Percentiles rank a stretch among this genome's conserved stretches.
These are phyloP conservation scores for Sinosuthora webbiana DNA, from an alignment of 2,113 vertebrate genomes.

Conservation along the genomic window DNA sequence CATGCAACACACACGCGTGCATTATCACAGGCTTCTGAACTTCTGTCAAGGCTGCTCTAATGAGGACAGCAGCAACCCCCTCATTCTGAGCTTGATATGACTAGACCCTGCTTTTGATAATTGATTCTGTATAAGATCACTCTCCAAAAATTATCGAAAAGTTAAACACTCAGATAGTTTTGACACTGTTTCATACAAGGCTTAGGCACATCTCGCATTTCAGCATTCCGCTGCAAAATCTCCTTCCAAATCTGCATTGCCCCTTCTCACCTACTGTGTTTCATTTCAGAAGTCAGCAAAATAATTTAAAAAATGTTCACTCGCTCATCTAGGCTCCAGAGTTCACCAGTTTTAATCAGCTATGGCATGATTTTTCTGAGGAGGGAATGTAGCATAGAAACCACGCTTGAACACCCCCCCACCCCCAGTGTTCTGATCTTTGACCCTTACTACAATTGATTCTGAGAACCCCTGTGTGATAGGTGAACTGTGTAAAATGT, in stretches of 20 bases:
- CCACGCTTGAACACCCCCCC: background rate
- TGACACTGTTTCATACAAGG: background rate
- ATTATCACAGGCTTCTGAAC: background rate
- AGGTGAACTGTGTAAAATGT: conserved; percentile 55
- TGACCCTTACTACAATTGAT: conserved; percentile 51
- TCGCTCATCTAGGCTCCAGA: conserved; percentile 8
- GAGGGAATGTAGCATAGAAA: conserved; percentile 4
- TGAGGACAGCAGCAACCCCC: background rate
- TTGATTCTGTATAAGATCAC: background rate
- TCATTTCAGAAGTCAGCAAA: background rate
- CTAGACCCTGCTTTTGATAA: background rate
- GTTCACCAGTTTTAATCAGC: conserved; percentile 14
- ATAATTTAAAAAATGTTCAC: conserved; percentile 35
- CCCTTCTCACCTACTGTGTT: background rate
- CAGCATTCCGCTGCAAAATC: background rate
- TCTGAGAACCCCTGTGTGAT: conserved; percentile 47
- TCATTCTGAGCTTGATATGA: background rate
- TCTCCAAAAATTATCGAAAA: background rate
- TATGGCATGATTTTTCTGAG: background rate
- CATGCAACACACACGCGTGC: background rate
- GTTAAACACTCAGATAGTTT: background rate
- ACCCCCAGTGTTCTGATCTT: conserved; percentile 30
- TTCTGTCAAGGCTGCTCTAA: background rate
- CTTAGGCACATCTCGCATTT: background rate
- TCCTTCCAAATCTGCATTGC: background rate